These are phyloP conservation scores for Hypothenemus hampei DNA, from an alignment of 1,140 invertebrate species.

Conservation along the genomic window DNA sequence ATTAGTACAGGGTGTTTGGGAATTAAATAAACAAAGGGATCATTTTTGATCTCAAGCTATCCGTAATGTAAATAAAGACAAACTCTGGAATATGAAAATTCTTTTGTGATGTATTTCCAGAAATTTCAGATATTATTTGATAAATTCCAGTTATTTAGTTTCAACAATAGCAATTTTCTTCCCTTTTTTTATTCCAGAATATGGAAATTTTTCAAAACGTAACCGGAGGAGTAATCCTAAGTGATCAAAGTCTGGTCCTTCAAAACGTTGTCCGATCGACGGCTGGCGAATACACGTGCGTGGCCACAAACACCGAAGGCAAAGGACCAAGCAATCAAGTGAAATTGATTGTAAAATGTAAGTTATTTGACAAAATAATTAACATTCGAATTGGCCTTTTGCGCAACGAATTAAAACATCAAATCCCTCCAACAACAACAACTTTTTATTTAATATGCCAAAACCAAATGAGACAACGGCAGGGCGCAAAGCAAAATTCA, in stretches of 20 bases:
- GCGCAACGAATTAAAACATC: background rate
- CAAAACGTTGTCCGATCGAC: constrained; percentile 72
- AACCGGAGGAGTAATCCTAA: constrained; percentile 70
- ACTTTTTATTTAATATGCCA: background rate
- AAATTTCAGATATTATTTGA: no score
- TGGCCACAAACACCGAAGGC: constrained; percentile 75
- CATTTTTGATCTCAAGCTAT: no score
- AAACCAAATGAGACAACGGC: constrained; percentile 1
- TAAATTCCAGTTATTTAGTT: no score
- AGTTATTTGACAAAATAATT: constrained; percentile 46
- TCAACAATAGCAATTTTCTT: constrained; percentile 1
- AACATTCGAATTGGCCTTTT: background rate
- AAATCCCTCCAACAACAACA: background rate
- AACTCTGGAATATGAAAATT: no score
- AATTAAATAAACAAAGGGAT: no score
- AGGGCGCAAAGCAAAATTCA: constrained; percentile 18
- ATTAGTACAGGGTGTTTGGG: no score
- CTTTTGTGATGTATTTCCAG: no score
- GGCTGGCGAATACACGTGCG: constrained; percentile 76
- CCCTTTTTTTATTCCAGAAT: constrained; percentile 52
- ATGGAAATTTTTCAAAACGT: constrained; percentile 74
- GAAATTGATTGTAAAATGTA: constrained; percentile 73
- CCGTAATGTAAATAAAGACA: no score
- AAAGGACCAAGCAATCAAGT: constrained; percentile 76
- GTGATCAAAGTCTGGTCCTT: constrained; percentile 75